phyloP scores from a whole-genome alignment of 2,888 invertebrate genomes.

The Heliconius ismenius region DNA sequence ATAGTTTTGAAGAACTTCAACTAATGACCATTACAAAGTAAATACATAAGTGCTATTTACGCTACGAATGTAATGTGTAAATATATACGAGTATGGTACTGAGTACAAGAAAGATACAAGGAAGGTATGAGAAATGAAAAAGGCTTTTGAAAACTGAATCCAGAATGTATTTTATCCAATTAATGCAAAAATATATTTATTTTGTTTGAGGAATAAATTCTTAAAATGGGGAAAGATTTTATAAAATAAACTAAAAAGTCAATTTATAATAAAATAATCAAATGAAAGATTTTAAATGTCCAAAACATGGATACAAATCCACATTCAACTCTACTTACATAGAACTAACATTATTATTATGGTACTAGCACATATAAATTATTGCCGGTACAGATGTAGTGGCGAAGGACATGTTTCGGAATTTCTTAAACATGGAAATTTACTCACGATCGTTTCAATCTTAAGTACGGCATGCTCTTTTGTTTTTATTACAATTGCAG shows the following conservation, averaged over 20 bases:
- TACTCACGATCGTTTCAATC: conserved; percentile 26
- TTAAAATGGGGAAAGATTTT: no score
- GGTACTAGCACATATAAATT: not conserved
- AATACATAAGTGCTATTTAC: not conserved
- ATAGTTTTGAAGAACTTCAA: not conserved
- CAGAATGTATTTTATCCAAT: not conserved
- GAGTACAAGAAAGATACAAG: no score
- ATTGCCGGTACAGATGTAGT: conserved; percentile 16
- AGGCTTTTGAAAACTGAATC: no score
- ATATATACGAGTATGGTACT: no score
- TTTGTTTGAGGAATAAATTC: no score
- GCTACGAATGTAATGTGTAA: not conserved
- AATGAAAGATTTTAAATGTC: not conserved
- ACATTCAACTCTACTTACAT: conserved; percentile 11
- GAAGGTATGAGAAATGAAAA: no score
- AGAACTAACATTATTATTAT: conserved; percentile 21
- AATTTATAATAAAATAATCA: no score
- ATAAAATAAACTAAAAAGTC: no score
- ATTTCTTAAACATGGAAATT: conserved; percentile 24
- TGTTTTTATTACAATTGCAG: not conserved
- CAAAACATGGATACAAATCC: not conserved
- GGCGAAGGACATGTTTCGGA: conserved; percentile 19
- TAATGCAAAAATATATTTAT: not conserved
- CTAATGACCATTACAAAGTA: not conserved
- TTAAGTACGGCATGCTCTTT: not conserved